phyloP scores from a whole-genome alignment of 2,113 vertebrate species.

The Malurus alboscapulatus region DNA sequence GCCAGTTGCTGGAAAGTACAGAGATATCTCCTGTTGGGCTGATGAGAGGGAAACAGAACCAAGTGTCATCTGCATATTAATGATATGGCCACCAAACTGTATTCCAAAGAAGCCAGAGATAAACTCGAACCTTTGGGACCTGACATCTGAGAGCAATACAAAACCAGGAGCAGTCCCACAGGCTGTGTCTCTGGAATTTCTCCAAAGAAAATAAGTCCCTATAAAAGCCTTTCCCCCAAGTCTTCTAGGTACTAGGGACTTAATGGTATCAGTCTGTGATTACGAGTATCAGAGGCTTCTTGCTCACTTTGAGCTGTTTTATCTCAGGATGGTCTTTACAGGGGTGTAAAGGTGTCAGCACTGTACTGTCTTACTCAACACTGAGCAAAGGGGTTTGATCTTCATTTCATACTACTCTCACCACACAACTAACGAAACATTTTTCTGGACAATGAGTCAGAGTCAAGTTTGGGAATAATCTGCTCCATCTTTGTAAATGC shows the following conservation, averaged over 20 bases:
- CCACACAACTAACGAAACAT: not conserved
- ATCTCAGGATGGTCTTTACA: not conserved
- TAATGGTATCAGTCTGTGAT: not conserved
- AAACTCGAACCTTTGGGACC: conserved; percentile 1
- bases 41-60: conserved; percentile 25
- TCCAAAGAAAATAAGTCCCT: not conserved
- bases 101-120: not conserved
- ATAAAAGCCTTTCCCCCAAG: not conserved
- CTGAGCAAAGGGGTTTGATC: not conserved
- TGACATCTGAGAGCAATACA: conserved; percentile 3
- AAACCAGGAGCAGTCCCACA: not conserved
- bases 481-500: not conserved
- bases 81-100: not conserved
- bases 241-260: not conserved
- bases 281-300: not conserved
- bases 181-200: not conserved
- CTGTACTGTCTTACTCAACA: not conserved
- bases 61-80: conserved; percentile 34
- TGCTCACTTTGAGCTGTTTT: not conserved
- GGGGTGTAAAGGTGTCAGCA: not conserved
- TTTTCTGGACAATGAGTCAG: not conserved
- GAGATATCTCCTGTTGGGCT: conserved; percentile 18
- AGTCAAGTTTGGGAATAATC: not conserved
- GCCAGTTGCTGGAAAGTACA: conserved; percentile 27
- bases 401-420: not conserved